Evolutionary conservation across 2,888 invertebrate species (phyloP).

Genomic region (Andrena minutula): DNA sequence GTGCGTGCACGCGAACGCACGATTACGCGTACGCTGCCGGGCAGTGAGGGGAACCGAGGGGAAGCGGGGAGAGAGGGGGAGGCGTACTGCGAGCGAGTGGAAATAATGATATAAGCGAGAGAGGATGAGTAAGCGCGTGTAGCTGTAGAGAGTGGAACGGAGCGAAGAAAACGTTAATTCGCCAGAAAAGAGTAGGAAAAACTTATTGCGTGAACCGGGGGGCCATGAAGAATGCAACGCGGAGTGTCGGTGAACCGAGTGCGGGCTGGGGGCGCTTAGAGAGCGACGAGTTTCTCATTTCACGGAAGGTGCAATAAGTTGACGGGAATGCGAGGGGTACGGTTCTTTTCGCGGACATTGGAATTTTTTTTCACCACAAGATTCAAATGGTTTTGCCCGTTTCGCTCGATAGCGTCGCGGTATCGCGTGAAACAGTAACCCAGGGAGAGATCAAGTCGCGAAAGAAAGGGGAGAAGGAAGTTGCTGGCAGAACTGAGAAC

Average conservation of each 20-base stretch:
- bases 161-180: neutral
- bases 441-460: constrained; percentile 28
- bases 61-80: neutral
- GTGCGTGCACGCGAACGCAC: neutral
- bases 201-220: neutral
- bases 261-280: neutral
- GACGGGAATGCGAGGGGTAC: too few species aligned
- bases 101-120: constrained; percentile 17
- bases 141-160: constrained; percentile 1
- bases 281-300: neutral
- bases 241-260: neutral
- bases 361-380: too few species aligned
- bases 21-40: constrained; percentile 28
- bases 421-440: constrained; percentile 78
- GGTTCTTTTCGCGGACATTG: too few species aligned
- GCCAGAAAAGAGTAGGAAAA: constrained; percentile 4
- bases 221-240: neutral
- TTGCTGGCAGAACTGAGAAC: constrained; percentile 37
- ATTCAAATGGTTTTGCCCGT: constrained; percentile 32
- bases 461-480: constrained; percentile 32
- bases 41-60: neutral
- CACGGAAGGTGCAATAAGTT: too few species aligned
- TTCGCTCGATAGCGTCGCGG: constrained; percentile 67
- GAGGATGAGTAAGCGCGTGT: constrained; percentile 19
- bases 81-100: neutral